Base-by-base conservation (phyloP, 2,888 invertebrate genomes). In the Lomographa bimaculata region DNA sequence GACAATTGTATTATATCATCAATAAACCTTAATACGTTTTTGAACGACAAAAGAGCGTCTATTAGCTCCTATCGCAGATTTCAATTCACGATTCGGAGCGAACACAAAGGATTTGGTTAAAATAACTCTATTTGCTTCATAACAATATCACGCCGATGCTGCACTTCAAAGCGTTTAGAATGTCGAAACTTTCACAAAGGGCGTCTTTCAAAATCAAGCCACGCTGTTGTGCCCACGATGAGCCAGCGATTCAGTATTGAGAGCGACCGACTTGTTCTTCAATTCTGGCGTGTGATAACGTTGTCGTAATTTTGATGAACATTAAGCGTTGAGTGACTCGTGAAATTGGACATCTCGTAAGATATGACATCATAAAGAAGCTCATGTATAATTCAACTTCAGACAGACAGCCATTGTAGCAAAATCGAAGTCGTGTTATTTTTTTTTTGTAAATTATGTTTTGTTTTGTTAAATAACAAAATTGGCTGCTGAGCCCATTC, bases 121-220 rank as follows among this genome's bases (percentile, higher is more conserved):
- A 48, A 38, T 45, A 48, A 54, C 46, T 54, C 29, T 53, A 57
- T 54, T 60, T 57, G 44, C 48, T 44, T 52, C 50, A 59, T 50
- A 63, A 62, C 49, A 62, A 57, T 57, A 64, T 60, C 38, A 49
- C 46, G 48, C 46, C 48, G 41, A 53, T 57, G 56, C 42, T 56
- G 57, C 53, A 64, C 62, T 65, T 63, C 60, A 61, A 69, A 66
- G 55, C 58, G 56, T 54, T 64, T 54, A 57, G 49, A 56, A 59
- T 56, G 39, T 65, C 51, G 52, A 59, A 67, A 66, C 54, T 66
- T 65, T 57, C 60, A 68, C 67, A 68, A 71, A 64, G 57, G 64
- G 55, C 51, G 53, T 54, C 57, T 64, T 63, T 58, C 63, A 64
- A 68, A 68, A 66, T 53, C 54, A 56, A 59, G 62, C 60, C 55